Percentiles rank a stretch among this genome's conserved stretches.
phyloP scores from a whole-genome alignment of 2,888 invertebrate species.

The Sminthurinus aureus region DNA sequence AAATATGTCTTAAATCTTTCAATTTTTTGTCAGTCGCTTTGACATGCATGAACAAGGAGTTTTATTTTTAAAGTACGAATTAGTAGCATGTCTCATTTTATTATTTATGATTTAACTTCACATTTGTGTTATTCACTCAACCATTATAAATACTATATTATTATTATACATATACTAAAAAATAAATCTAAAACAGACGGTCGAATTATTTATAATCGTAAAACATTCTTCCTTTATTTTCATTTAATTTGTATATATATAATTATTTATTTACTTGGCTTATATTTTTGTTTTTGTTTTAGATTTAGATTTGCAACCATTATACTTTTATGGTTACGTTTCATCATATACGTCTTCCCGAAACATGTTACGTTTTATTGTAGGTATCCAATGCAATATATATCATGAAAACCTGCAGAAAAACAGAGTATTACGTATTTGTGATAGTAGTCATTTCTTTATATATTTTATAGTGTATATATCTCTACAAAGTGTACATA shows the following conservation, averaged over 20 bases:
- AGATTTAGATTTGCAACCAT: not conserved
- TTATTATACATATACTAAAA: slow-evolving; percentile 7
- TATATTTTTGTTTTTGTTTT: not conserved
- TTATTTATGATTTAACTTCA: slow-evolving; percentile 22
- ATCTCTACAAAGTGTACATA: too few species aligned
- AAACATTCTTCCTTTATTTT: not conserved
- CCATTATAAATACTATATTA: not conserved
- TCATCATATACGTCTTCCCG: too few species aligned
- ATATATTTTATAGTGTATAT: too few species aligned
- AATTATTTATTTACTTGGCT: not conserved
- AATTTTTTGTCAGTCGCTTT: not conserved
- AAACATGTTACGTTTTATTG: too few species aligned
- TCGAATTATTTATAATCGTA: not conserved
- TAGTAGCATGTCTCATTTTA: slow-evolving; percentile 23
- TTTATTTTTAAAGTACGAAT: slow-evolving; percentile 20
- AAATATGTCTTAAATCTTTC: slow-evolving; percentile 2
- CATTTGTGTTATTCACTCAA: slow-evolving; percentile 15
- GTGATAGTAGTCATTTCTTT: too few species aligned
- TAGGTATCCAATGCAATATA: too few species aligned
- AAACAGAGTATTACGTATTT: too few species aligned
- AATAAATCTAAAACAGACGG: slow-evolving; percentile 16
- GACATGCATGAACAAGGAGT: slow-evolving; percentile 14
- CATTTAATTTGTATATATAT: not conserved
- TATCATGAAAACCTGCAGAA: too few species aligned
- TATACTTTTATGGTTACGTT: too few species aligned